phyloP scores from a whole-genome alignment of 2,797 vertebrate genomes.

The Mormyrus hasselquistii region DNA sequence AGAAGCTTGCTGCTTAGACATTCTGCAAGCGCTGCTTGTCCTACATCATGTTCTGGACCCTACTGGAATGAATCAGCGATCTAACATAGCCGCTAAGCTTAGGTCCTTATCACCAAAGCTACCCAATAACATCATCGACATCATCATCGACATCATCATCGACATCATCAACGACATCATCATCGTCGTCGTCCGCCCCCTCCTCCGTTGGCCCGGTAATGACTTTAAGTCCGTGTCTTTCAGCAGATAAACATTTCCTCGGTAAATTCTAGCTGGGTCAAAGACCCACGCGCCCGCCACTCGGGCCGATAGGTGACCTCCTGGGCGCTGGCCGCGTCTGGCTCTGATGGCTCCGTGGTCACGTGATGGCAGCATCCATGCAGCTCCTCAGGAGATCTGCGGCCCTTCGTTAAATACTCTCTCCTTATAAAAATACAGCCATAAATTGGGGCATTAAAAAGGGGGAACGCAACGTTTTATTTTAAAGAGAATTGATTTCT shows the following conservation, averaged over 20 bases:
- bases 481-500: constrained; percentile 29
- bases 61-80: neutral
- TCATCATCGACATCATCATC: neutral
- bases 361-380: neutral
- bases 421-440: constrained; percentile 12
- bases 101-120: neutral
- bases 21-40: neutral
- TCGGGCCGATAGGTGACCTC: neutral
- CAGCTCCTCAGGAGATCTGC: neutral
- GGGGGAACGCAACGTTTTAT: constrained; percentile 34
- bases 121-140: neutral
- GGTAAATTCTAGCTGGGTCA: neutral
- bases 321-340: neutral
- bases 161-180: neutral
- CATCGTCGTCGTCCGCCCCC: neutral
- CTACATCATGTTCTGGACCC: neutral
- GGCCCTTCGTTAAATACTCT: neutral
- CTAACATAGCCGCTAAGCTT: neutral
- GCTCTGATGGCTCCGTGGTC: neutral
- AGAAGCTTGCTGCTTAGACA: neutral
- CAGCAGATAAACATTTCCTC: neutral
- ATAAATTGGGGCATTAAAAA: constrained; percentile 22
- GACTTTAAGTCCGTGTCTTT: neutral
- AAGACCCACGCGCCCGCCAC: neutral
- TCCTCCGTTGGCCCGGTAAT: neutral